phyloP scores from a whole-genome alignment of 2,113 vertebrate species.

The Ovibos moschatus region DNA sequence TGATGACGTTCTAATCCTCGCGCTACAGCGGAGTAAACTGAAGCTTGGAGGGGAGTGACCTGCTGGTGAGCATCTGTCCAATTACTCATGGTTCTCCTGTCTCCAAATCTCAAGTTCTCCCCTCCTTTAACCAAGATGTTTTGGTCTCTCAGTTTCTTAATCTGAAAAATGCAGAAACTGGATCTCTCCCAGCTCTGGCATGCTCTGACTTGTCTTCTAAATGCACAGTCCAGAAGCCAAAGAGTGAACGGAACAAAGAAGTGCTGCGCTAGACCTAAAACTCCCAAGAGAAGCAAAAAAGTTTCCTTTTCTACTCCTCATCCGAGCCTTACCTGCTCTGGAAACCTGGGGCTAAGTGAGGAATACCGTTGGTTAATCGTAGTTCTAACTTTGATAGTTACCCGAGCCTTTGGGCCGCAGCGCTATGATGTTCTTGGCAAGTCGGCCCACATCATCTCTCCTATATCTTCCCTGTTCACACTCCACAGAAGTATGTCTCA shows the following conservation, averaged over 20 bases:
- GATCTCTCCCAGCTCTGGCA: background rate
- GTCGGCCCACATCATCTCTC: rapidly evolving
- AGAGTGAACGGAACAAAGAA: background rate
- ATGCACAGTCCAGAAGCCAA: background rate
- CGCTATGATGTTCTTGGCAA: rapidly evolving
- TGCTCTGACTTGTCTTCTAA: background rate
- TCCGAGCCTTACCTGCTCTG: too few species aligned
- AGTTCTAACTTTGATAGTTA: background rate
- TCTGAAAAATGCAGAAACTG: background rate
- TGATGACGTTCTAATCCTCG: background rate
- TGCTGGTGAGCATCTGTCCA: background rate
- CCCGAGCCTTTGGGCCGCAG: background rate
- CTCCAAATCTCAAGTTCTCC: background rate
- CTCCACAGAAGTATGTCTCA: background rate
- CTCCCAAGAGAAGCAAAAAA: background rate
- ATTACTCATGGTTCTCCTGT: background rate
- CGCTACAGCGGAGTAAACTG: background rate
- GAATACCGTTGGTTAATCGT: background rate
- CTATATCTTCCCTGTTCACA: background rate
- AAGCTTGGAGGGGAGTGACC: background rate
- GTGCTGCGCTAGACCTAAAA: background rate
- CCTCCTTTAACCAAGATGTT: background rate
- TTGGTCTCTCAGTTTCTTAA: background rate
- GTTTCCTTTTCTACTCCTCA: background rate
- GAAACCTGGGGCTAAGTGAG: too few species aligned